These are phyloP conservation scores for Cyrtonyx montezumae DNA, from an alignment of 2,113 vertebrate species.

Conservation along the genomic window DNA sequence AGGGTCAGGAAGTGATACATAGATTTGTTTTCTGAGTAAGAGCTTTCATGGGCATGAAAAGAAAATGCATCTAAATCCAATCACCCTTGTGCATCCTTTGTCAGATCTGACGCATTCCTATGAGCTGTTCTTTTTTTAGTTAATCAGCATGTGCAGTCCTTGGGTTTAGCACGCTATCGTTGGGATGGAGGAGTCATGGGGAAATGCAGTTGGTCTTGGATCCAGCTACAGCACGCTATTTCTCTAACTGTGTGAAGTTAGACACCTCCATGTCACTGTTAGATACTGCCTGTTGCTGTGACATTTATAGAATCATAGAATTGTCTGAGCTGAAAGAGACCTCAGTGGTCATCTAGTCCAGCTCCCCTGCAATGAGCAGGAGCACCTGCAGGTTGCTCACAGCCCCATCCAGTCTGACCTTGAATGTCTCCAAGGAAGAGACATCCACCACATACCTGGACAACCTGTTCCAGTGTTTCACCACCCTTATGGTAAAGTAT, in stretches of 20 bases:
- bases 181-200: neutral
- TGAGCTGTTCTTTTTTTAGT: neutral
- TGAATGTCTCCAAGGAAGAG: neutral
- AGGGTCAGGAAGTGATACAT: constrained; percentile 78
- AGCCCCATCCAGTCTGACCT: neutral
- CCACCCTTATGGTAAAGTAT: neutral
- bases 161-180: neutral
- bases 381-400: neutral
- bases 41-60: constrained; percentile 68
- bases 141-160: neutral
- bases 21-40: constrained; percentile 74
- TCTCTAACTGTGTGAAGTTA: neutral
- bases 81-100: constrained; percentile 17
- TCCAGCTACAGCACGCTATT: neutral
- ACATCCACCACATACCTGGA: neutral
- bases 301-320: no score
- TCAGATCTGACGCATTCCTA: neutral
- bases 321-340: neutral
- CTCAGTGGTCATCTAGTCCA: neutral
- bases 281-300: neutral
- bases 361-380: no score
- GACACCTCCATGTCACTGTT: neutral
- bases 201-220: neutral
- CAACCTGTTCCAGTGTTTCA: neutral
- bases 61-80: constrained; percentile 61